Percentiles rank a stretch among this genome's conserved stretches.
phyloP scores from a whole-genome alignment of 2,797 vertebrate genomes.

The Coracias cyanogaster region DNA sequence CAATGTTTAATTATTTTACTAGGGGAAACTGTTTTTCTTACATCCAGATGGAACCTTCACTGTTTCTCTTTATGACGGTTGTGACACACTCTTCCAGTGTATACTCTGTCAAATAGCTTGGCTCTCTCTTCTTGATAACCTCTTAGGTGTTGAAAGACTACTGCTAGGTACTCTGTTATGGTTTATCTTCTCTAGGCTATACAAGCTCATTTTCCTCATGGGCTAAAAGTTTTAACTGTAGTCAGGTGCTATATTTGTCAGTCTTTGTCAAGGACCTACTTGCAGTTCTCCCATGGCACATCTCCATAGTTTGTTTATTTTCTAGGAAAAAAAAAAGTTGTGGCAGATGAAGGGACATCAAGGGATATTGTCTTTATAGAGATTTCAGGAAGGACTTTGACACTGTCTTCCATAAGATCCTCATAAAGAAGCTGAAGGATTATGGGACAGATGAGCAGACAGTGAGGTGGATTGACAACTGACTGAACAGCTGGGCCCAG shows the following conservation, averaged over 20 bases:
- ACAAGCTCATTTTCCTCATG: neutral
- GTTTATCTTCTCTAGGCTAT: neutral
- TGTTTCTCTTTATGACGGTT: neutral
- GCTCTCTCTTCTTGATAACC: neutral
- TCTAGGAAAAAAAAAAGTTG: accelerated
- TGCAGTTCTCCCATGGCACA: neutral
- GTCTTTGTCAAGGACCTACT: neutral
- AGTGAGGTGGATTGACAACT: neutral
- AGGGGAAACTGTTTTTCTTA: neutral
- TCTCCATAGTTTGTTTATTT: neutral
- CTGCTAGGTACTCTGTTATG: neutral
- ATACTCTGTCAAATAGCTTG: neutral
- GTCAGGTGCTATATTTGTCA: neutral
- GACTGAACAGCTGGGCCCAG: neutral
- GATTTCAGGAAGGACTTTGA: neutral
- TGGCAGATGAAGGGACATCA: neutral
- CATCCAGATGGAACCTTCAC: neutral
- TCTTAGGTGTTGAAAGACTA: neutral
- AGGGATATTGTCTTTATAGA: neutral
- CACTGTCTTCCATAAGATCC: neutral
- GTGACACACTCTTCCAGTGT: neutral
- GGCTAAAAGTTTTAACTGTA: neutral
- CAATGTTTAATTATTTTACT: neutral
- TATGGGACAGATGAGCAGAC: neutral
- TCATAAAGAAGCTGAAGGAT: neutral